Evolutionary conservation across 53 echinoderm and acorn worm species (phyloP).

Genomic region (Antedon mediterranea): DNA sequence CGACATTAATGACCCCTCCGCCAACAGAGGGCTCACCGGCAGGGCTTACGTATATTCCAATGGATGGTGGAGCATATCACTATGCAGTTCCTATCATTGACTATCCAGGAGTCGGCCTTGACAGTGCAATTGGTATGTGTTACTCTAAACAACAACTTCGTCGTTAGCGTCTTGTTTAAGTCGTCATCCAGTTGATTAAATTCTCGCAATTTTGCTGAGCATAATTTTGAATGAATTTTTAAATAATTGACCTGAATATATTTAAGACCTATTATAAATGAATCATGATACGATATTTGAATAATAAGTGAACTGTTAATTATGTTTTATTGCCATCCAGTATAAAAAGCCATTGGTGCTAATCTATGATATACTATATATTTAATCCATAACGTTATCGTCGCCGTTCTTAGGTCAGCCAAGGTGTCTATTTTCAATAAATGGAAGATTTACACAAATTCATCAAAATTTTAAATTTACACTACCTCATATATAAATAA

Average conservation of each 20-base stretch:
- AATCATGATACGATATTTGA: background rate
- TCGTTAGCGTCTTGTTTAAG: background rate
- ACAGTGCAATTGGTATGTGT: conserved; percentile 93
- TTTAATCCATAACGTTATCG: too few relatives aligned
- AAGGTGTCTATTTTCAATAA: too few relatives aligned
- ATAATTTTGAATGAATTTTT: background rate
- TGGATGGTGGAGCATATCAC: background rate
- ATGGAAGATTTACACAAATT: too few relatives aligned
- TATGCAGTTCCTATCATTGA: conserved; percentile 59
- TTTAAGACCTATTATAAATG: background rate
- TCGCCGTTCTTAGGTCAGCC: too few relatives aligned
- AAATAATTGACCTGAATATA: background rate
- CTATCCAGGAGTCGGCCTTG: conserved; percentile 53
- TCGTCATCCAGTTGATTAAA: background rate
- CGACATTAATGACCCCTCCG: conserved; percentile 10
- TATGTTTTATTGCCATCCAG: too few relatives aligned
- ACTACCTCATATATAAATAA: background rate
- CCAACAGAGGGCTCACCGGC: background rate
- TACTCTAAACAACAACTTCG: background rate
- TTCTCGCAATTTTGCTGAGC: background rate
- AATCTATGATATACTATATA: too few relatives aligned
- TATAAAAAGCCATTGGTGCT: too few relatives aligned
- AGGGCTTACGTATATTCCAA: background rate
- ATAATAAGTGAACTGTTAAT: background rate
- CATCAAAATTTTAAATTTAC: background rate